Conservation (phyloP, 2,113 vertebrate genomes). For the Centropus unirufus region DNA sequence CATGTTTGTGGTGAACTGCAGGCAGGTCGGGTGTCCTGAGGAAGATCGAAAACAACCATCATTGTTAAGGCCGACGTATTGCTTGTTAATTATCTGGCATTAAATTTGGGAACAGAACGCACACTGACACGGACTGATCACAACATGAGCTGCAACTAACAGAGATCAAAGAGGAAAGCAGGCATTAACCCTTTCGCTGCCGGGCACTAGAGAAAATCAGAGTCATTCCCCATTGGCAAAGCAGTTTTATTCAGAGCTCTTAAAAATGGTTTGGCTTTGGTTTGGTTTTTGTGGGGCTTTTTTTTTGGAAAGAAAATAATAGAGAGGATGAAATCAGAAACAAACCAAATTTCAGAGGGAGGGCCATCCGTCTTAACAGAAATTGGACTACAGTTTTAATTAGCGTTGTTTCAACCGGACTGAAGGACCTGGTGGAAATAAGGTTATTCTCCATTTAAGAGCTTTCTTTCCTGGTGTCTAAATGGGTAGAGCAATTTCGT, state of each 20-base stretch:
- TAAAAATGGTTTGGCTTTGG: conserved; percentile 60
- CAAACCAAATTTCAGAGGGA: conserved; percentile 47
- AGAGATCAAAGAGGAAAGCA: conserved; percentile 63
- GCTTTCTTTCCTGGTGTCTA: conserved; percentile 26
- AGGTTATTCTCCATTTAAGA: conserved; percentile 47
- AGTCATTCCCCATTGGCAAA: conserved; percentile 42
- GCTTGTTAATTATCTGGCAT: conserved; percentile 5
- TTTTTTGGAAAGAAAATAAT: neutral
- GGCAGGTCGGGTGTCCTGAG: conserved; percentile 95
- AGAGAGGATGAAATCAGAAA: conserved; percentile 41
- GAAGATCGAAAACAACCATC: conserved; percentile 58
- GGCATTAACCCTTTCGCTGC: conserved; percentile 73
- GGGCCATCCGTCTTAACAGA: conserved; percentile 32
- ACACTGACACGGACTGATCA: conserved; percentile 76
- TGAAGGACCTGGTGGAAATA: conserved; percentile 31
- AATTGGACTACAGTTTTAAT: conserved; percentile 28
- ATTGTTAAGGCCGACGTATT: conserved; percentile 18
- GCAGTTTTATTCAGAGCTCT: conserved; percentile 73
- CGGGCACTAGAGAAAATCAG: conserved; percentile 64
- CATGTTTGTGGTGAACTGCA: conserved; percentile 99
- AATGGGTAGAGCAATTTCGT: conserved; percentile 34
- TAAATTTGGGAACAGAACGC: conserved; percentile 64
- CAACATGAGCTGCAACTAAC: conserved; percentile 70
- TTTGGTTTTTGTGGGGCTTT: neutral
- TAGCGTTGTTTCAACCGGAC: neutral